Percentiles rank a stretch among this genome's conserved stretches.
phyloP scores from a whole-genome alignment of 1,140 invertebrate genomes.

The Aleiodes sp. region DNA sequence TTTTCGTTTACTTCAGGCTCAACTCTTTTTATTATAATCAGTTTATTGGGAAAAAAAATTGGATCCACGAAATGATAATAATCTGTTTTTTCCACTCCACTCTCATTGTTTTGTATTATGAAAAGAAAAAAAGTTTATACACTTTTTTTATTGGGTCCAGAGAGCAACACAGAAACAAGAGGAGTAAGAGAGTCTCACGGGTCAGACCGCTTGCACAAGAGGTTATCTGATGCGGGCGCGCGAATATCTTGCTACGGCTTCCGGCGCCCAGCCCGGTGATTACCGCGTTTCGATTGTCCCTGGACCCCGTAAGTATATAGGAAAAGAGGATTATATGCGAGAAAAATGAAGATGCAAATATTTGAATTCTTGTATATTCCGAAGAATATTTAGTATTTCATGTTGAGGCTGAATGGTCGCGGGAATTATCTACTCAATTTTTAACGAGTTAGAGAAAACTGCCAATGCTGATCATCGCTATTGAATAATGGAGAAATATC shows the following conservation, averaged over 20 bases:
- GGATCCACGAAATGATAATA: background rate
- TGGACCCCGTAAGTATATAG: constrained; percentile 46
- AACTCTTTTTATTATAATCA: background rate
- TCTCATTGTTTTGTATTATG: constrained; percentile 11
- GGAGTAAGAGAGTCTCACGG: constrained; percentile 28
- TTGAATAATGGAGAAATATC: too few relatives aligned
- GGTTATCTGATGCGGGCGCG: constrained; percentile 62
- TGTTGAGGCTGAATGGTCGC: background rate
- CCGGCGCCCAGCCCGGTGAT: constrained; percentile 59
- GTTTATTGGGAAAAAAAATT: constrained; percentile 1
- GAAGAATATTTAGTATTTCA: too few relatives aligned
- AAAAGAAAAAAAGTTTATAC: background rate
- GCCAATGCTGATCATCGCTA: background rate
- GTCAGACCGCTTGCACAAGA: constrained; percentile 39
- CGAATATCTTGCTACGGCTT: constrained; percentile 60
- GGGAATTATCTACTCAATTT: constrained; percentile 3
- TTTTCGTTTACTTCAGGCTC: constrained; percentile 2
- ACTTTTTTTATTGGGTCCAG: constrained; percentile 4
- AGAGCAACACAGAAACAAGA: constrained; percentile 19
- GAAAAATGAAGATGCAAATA: too few relatives aligned
- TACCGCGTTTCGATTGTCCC: constrained; percentile 60
- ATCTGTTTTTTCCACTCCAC: background rate
- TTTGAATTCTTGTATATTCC: too few relatives aligned
- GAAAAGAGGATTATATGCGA: constrained; percentile 43
- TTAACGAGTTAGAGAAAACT: background rate